phyloP scores from a whole-genome alignment of 2,797 vertebrate species.

The Falco cherrug region DNA sequence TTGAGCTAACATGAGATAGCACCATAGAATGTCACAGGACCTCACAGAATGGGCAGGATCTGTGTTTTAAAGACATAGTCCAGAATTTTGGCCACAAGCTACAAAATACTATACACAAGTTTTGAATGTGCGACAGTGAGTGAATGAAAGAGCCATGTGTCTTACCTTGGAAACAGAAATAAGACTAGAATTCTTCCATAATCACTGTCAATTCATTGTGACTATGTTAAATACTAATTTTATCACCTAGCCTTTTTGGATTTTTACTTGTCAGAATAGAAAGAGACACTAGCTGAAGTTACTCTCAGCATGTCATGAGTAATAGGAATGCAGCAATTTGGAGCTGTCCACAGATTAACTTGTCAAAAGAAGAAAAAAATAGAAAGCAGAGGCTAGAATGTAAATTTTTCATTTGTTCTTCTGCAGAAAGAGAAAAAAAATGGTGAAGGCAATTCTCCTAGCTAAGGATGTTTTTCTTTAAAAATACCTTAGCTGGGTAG shows the following conservation, averaged over 20 bases:
- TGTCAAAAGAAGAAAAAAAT: background rate
- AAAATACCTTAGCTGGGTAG: background rate
- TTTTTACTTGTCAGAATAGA: background rate
- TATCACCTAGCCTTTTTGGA: background rate
- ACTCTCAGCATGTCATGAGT: background rate
- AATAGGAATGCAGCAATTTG: background rate
- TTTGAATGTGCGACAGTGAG: background rate
- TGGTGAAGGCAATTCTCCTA: background rate
- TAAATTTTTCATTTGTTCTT: background rate
- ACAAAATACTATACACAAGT: background rate
- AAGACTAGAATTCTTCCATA: background rate
- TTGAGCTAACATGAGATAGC: background rate
- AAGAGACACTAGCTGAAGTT: background rate
- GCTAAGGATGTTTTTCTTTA: background rate
- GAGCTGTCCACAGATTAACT: background rate
- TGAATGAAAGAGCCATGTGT: background rate
- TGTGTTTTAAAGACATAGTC: background rate
- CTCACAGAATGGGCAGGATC: background rate
- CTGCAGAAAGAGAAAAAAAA: background rate
- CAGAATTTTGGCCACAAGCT: background rate
- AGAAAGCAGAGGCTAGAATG: background rate
- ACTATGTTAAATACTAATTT: slow-evolving; percentile 1
- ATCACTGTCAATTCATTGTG: background rate
- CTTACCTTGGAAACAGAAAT: background rate
- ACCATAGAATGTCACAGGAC: background rate